A percentile compares a stretch with the other conserved stretches of the same genome.
Conservation (phyloP, 2,797 vertebrate species). For the Hypotaenidia okinawae region DNA sequence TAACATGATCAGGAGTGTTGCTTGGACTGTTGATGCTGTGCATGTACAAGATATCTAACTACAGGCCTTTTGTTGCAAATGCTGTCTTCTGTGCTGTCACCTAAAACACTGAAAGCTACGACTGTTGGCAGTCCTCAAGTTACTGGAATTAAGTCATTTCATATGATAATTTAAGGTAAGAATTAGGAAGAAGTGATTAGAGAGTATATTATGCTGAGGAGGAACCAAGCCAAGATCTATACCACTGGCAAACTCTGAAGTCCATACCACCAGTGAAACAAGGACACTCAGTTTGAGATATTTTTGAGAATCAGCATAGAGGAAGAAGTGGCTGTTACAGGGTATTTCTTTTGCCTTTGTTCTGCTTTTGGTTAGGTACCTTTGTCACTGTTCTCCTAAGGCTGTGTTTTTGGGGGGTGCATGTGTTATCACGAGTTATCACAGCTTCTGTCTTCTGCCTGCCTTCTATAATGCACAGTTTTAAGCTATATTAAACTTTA, state of each 20-base stretch:
- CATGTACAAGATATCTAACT: neutral
- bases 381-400: neutral
- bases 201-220: neutral
- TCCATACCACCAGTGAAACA: neutral
- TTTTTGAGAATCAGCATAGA: neutral
- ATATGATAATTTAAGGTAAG: neutral
- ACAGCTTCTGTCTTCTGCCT: neutral
- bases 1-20: neutral
- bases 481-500: neutral
- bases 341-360: neutral
- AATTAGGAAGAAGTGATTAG: neutral
- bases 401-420: neutral
- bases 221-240: neutral
- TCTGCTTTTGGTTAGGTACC: neutral
- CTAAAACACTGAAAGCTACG: neutral
- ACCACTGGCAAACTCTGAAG: neutral
- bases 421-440: neutral
- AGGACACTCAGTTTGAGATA: neutral
- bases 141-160: neutral
- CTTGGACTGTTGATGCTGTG: rapidly evolving
- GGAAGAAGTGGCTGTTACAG: neutral
- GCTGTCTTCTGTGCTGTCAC: neutral
- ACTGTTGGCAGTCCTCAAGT: neutral
- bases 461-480: neutral
- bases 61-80: neutral